Conservation (phyloP, 1,140 invertebrate genomes). For the Drosophila ohnishii region DNA sequence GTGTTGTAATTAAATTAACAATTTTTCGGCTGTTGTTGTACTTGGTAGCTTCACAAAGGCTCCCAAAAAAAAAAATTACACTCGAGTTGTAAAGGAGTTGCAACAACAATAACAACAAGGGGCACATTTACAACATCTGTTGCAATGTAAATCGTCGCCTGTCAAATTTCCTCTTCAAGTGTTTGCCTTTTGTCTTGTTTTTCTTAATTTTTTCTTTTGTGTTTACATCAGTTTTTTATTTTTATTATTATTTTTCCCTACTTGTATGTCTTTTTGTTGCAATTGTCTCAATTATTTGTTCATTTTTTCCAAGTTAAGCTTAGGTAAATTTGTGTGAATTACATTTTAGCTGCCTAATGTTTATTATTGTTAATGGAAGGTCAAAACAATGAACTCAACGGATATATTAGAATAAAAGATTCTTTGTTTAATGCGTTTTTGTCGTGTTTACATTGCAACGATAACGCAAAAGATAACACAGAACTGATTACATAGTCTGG, state of each 20-base stretch:
- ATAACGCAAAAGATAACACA: not conserved
- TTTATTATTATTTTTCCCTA: not conserved
- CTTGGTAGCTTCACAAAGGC: constrained; percentile 52
- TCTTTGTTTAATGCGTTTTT: constrained; percentile 4
- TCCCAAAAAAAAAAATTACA: constrained; percentile 53
- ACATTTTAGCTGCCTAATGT: constrained; percentile 3
- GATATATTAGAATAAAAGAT: not conserved
- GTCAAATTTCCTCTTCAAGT: constrained; percentile 52
- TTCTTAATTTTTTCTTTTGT: constrained; percentile 4
- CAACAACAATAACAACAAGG: constrained; percentile 35
- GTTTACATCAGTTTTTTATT: constrained; percentile 8
- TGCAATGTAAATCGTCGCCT: constrained; percentile 71
- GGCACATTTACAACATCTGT: constrained; percentile 48
- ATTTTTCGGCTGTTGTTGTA: constrained; percentile 67
- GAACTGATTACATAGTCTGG: not conserved
- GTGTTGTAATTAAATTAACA: constrained; percentile 79
- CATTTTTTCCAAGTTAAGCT: constrained; percentile 23
- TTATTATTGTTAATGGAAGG: constrained; percentile 12
- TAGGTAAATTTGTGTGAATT: constrained; percentile 38
- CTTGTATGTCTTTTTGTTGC: constrained; percentile 17
- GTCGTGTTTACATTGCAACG: not conserved
- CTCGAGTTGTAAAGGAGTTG: constrained; percentile 53
- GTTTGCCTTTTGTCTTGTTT: constrained; percentile 18
- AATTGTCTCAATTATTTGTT: constrained; percentile 59
- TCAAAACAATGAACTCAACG: not conserved